Percentiles rank a stretch among this genome's conserved stretches.
Evolutionary conservation across 2,888 invertebrate genomes (phyloP).

Genomic region (Lasioglossum pauxillum): DNA sequence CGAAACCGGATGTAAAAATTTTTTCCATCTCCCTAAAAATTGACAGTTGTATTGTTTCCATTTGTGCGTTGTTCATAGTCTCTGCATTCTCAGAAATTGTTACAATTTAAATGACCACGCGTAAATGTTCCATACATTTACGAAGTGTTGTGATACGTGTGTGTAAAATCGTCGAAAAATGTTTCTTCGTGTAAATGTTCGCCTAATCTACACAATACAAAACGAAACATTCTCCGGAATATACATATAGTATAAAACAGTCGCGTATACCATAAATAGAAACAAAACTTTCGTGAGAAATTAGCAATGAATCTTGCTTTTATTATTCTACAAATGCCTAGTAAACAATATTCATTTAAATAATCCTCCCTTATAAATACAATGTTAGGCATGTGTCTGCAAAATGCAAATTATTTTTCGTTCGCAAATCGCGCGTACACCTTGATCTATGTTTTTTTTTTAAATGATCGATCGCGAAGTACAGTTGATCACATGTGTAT

Average conservation of each 20-base stretch:
- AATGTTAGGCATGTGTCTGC: slow-evolving; percentile 34
- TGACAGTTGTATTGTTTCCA: not conserved
- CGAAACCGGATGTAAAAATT: slow-evolving; percentile 29
- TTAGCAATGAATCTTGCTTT: slow-evolving; percentile 27
- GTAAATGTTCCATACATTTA: slow-evolving; percentile 7
- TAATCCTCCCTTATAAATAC: slow-evolving; percentile 49
- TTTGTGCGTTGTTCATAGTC: slow-evolving; percentile 6
- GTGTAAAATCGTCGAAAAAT: slow-evolving; percentile 56
- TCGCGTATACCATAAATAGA: slow-evolving; percentile 15
- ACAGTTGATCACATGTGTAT: slow-evolving; percentile 1
- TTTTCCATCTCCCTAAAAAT: not conserved
- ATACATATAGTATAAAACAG: slow-evolving; percentile 8
- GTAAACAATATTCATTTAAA: slow-evolving; percentile 42
- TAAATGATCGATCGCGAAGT: slow-evolving; percentile 24
- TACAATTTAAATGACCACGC: not conserved
- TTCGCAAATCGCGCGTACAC: slow-evolving; percentile 9
- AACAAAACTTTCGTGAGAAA: slow-evolving; percentile 19
- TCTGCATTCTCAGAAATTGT: not conserved
- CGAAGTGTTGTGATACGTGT: slow-evolving; percentile 23
- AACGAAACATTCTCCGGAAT: not conserved
- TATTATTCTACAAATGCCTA: slow-evolving; percentile 27
- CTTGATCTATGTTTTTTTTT: slow-evolving; percentile 17
- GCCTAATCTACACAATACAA: slow-evolving; percentile 20
- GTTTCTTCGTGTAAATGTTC: slow-evolving; percentile 42
- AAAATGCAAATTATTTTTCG: slow-evolving; percentile 37